Base-by-base conservation (phyloP, 2,113 vertebrate species). In the Probosciger aterrimus region DNA sequence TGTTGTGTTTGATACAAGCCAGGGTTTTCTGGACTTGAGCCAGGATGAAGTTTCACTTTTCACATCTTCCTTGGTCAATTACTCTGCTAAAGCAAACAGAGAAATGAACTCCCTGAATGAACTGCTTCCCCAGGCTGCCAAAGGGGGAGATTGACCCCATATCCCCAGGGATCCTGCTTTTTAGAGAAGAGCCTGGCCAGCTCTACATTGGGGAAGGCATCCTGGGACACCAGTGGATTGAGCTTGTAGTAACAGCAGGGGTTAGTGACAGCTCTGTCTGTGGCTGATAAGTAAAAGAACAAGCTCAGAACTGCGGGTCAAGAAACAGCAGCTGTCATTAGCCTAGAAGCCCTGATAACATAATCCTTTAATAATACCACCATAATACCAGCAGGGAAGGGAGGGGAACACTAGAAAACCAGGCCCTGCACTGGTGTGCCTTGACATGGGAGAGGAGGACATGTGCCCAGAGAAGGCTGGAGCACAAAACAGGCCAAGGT, bases 351-450 rank as follows among this genome's bases (percentile, higher is more conserved):
- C 46, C 87, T 96, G 94, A 96, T 96, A 96, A 93, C 79, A 74
- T 88, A 96, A 96, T 96, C 97, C 71, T 88, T 83, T 88, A 79
- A 59, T 92, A 96, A 95, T 43, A 23, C 84, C 73, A 44, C 15
- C 57, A 60, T 86, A 65, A 88, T 22, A 44, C 28, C 41, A 60
- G 90, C 75, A 70, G 55, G 35, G 35, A 25, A 25, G 39, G 8
- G 74, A 59, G 37, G 16, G 31, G 28, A 39, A 15, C n/a, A 12
- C 22, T 11, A 2, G 44, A 28, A 63, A 76, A 33, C 4, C 33
- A 77, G 63, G 41, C n/a, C 19, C 16, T 78, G 78, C 14, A 8
- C 44, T 30, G 69, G 11, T 30, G 85, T 31, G 65, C 50, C 9
- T 6, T 50, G 74, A 5, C 5, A 3, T 6, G 37, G 53, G 84